A percentile compares a stretch with the other conserved stretches of the same genome.
Evolutionary conservation across 2,113 vertebrate genomes (phyloP).

Genomic region (Plecotus auritus): DNA sequence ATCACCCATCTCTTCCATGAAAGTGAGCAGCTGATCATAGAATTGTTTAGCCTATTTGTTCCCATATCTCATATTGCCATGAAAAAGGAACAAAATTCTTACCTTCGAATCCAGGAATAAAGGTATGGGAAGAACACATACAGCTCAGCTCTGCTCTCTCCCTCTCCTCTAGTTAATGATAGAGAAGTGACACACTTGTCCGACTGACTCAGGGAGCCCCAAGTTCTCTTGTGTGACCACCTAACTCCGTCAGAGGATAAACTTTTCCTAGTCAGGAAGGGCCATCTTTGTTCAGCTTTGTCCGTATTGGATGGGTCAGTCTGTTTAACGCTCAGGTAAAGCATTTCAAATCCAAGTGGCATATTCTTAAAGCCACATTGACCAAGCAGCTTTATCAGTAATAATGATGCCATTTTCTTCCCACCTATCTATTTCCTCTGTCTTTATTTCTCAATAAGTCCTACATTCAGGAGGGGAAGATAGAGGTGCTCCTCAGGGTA

Average conservation of each 20-base stretch:
- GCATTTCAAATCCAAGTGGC: not conserved
- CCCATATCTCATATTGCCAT: not conserved
- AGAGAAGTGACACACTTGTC: not conserved
- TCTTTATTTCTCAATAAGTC: not conserved
- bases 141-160: not conserved
- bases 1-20: fast-evolving
- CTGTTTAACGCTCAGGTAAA: not conserved
- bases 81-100: not conserved
- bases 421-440: not conserved
- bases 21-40: not conserved
- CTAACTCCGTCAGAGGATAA: not conserved
- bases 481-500: not conserved
- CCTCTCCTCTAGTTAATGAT: not conserved
- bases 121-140: not conserved
- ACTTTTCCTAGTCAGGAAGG: not conserved
- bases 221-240: fast-evolving
- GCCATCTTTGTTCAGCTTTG: not conserved
- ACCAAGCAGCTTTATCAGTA: not conserved
- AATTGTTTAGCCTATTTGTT: not conserved
- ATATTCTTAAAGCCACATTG: not conserved
- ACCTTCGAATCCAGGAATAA: not conserved
- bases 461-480: not conserved
- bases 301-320: not conserved
- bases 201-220: not conserved
- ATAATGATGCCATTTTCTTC: not conserved